Conservation (phyloP, 2,797 vertebrate species). For the Huso huso region DNA sequence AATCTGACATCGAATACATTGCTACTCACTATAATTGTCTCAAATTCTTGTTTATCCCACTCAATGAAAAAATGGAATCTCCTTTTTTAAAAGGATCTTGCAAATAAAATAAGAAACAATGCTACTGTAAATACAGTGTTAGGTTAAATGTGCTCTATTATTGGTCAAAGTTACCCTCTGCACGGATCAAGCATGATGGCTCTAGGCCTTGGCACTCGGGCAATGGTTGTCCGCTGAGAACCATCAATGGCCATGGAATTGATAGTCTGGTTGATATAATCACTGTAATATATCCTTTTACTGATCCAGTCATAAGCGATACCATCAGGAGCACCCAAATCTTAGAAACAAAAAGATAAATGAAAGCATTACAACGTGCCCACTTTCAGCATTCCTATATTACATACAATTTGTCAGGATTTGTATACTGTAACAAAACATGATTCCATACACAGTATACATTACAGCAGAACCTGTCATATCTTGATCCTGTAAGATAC, state of each 20-base stretch:
- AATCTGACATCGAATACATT: not conserved
- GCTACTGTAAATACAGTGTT: not conserved
- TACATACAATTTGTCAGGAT: too few species aligned
- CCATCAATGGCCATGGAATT: conserved; percentile 87
- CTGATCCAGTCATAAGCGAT: conserved; percentile 97
- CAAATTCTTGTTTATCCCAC: too few species aligned
- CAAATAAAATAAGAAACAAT: not conserved
- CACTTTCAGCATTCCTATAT: too few species aligned
- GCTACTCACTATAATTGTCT: too few species aligned
- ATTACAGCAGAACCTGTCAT: too few species aligned
- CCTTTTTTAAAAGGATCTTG: too few species aligned
- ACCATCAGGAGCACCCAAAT: conserved; percentile 81
- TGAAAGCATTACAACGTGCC: not conserved
- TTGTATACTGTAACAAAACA: too few species aligned
- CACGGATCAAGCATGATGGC: conserved; percentile 91
- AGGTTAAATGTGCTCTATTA: too few species aligned
- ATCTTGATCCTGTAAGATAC: too few species aligned
- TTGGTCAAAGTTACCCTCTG: conserved; percentile 67
- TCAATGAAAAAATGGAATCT: too few species aligned
- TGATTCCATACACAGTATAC: too few species aligned
- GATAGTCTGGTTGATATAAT: conserved; percentile 89
- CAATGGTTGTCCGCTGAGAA: conserved; percentile 73
- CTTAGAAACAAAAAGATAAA: conserved; percentile 45
- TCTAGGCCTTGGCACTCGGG: conserved; percentile 77
- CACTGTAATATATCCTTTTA: conserved; percentile 90